Evolutionary conservation across 2,888 invertebrate species (phyloP).

Genomic region (Caenorhabditis wallacei): DNA sequence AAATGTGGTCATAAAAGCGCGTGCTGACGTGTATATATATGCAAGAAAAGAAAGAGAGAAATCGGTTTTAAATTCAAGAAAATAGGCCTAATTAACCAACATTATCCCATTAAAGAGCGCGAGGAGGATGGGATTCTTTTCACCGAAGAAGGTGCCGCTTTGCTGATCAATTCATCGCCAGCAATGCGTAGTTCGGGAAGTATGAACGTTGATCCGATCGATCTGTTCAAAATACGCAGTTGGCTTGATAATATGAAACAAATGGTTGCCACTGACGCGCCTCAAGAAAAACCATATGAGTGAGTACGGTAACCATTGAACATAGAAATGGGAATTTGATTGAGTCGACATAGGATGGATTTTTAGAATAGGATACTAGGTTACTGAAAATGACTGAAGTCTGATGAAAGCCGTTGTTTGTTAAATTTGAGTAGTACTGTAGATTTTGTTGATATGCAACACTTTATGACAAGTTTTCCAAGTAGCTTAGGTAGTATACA

Average conservation of each 20-base stretch:
- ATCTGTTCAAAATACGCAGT: constrained; percentile 74
- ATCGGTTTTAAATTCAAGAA: neutral
- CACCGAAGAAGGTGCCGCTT: constrained; percentile 65
- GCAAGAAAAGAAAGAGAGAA: constrained; percentile 1
- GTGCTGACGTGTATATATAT: neutral
- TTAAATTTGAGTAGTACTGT: no score
- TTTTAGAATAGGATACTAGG: no score
- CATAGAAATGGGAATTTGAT: neutral
- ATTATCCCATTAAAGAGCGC: constrained; percentile 38
- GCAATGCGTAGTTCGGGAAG: constrained; percentile 59
- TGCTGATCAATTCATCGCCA: constrained; percentile 45
- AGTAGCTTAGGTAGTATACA: no score
- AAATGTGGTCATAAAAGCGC: neutral
- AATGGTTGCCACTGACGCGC: constrained; percentile 77
- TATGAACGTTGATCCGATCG: constrained; percentile 57
- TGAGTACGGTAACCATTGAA: constrained; percentile 37
- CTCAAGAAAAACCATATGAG: constrained; percentile 71
- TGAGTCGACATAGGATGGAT: no score
- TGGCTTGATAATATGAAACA: constrained; percentile 80
- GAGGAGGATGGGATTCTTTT: constrained; percentile 67
- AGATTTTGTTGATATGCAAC: no score
- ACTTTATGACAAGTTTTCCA: no score
- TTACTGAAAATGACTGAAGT: no score
- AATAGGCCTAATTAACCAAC: neutral
- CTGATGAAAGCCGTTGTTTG: no score